Evolutionary conservation across 2,888 invertebrate species (phyloP), one percentile per base, ranked within the genome.

Genomic region (Drosophila diplacantha): DNA sequence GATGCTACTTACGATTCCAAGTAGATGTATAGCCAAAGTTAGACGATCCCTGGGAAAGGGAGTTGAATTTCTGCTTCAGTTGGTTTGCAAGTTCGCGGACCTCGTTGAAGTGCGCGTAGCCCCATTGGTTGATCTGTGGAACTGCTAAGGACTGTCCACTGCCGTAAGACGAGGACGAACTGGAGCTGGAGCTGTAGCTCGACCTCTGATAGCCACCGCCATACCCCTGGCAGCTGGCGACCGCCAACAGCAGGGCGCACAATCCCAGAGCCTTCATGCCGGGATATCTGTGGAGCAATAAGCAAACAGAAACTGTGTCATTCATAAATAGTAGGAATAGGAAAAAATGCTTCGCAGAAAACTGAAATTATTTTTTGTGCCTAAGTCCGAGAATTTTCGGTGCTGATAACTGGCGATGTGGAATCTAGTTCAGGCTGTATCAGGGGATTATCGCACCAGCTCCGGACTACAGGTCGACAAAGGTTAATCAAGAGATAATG

Each of bases 81-180:
- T 76, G 78, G 43, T 85, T 83, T 8, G 87, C 87, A 51, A 88
- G 72, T 44, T 83, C 78, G 5, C 84, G 77, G 22, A 88, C 82
- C 41, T 85, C 86, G 32, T 77, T 75, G 39, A 83, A 75, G 56
- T 88, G 85, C 3, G 53, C 66, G 29, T 84, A 73, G 16, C 84
- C 84, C 87, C 87, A 88, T 43, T 72, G 70, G 24, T 73, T 85
- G 1, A 87, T 62, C n/a, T 60, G 66, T 1, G 83, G 70, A 7
- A 11, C 63, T 55, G 70, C 44, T 14, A 51, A 41, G 20, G 39
- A 4, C 11, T 44, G 38, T 29, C 47, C 46, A 34, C 35, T 55
- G 51, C 47, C 56, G 18, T 57, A 72, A 12, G 69, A 74, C 6
- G 76, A 69, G 11, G 76, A 69, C 1, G 75, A 69, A 5, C 76